These are phyloP conservation scores for Pangasius sanitwongsei DNA, from an alignment of 2,797 vertebrate genomes.

Conservation along the genomic window DNA sequence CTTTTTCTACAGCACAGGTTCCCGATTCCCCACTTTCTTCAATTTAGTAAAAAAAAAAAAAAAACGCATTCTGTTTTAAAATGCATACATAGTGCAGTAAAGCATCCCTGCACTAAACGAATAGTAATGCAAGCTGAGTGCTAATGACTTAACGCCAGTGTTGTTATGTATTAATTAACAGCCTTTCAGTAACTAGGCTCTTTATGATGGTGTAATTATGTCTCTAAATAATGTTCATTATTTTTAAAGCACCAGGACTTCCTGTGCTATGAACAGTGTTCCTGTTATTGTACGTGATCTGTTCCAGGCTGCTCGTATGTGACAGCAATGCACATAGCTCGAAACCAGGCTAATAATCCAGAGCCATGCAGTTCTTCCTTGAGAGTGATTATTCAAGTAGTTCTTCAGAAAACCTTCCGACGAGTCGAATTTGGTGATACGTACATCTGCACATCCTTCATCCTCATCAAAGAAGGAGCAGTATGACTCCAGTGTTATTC, in stretches of 20 bases:
- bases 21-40: neutral
- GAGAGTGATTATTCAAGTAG: neutral
- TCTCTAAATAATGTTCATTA: constrained; percentile 21
- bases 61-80: neutral
- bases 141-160: constrained; percentile 16
- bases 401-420: neutral
- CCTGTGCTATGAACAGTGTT: neutral
- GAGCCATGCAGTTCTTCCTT: too few relatives aligned
- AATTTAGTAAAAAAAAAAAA: neutral
- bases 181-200: constrained; percentile 1
- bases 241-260: constrained; percentile 26
- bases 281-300: neutral
- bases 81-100: neutral
- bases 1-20: neutral
- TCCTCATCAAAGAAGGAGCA: too few relatives aligned
- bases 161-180: constrained; percentile 24
- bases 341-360: neutral
- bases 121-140: neutral
- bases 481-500: neutral
- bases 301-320: neutral
- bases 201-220: constrained; percentile 21
- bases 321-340: neutral
- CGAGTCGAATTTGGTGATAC: neutral
- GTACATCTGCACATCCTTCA: neutral
- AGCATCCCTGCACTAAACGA: neutral